Evolutionary conservation across 2,113 vertebrate genomes (phyloP), one percentile per base, ranked within the genome.

Genomic region (Sorex araneus): DNA sequence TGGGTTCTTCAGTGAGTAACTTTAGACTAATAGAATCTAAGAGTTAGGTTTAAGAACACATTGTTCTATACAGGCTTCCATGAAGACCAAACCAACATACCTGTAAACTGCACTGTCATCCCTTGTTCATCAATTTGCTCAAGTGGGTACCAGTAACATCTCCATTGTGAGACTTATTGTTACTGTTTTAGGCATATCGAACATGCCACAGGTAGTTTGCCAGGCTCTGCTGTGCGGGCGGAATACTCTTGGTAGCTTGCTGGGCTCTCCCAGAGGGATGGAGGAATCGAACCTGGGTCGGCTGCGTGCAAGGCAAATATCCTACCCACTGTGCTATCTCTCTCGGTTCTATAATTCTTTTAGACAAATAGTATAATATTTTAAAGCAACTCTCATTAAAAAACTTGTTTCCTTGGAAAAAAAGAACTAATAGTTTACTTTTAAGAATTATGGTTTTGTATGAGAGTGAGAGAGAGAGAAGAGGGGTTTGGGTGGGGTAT

Each of bases 371-470:
- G 27, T 78, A 81, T 73, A 84, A 71, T 77, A 86, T 76, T 63
- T 89, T 93, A 89, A 93, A 94, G 50, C 6, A 94, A 23, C 63
- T 43, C 10, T n/a, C 71, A 89, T 47, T 96, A 79, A 96, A 95
- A 96, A 97, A 97, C 97, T 3, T 36, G 70, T 92, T 97, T 96
- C 90, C 91, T 95, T 87, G 18, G 6, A 7, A 74, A 57, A 80
- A 77, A 93, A 63, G 85, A 15, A 50, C 25, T 28, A 70, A 96
- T 73, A 75, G 84, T 85, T 64, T 82, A 89, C 86, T 94, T 82
- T 70, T n/a, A 47, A 93, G 54, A 90, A 90, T 87, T 85, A 88
- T 67, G 92, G 64, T 84, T 96, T 83, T 90, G 34, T 80, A 30
- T 86, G 57, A 70, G 40, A 40, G 40, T 4, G 40, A 40, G 40